A percentile compares a stretch with the other conserved stretches of the same genome.
Evolutionary conservation across 2,888 invertebrate genomes (phyloP).

Genomic region (Miltochrista miniata): DNA sequence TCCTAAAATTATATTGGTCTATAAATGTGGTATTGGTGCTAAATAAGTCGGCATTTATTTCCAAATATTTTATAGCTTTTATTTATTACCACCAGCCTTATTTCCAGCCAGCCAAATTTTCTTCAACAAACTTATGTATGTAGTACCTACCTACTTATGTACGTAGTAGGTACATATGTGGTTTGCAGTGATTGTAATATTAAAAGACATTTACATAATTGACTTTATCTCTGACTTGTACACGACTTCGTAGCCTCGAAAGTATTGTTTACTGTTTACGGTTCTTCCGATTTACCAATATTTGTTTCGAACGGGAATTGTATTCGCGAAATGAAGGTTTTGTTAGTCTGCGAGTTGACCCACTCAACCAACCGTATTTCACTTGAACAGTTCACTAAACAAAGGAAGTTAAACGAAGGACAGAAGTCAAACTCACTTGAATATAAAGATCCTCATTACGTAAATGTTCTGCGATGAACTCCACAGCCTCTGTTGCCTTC

Average conservation of each 20-base stretch:
- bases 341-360: neutral
- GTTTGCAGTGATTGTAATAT: no score
- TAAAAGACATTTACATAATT: neutral
- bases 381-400: no score
- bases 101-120: no score
- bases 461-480: slow-evolving; percentile 99
- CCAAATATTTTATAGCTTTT: no score
- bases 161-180: no score
- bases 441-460: slow-evolving; percentile 99
- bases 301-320: slow-evolving; percentile 2
- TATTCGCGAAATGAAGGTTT: slow-evolving; percentile 1
- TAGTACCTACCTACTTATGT: no score
- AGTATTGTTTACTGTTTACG: neutral
- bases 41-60: no score
- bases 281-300: slow-evolving; percentile 1
- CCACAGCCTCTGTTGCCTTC: slow-evolving; percentile 98
- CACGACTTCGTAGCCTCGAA: neutral
- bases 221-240: neutral
- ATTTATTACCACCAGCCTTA: no score
- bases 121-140: no score
- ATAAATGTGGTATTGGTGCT: no score
- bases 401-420: neutral
- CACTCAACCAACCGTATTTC: neutral
- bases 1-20: no score
- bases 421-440: slow-evolving; percentile 86